phyloP scores from a whole-genome alignment of 1,140 invertebrate species.

The Sitodiplosis mosellana region DNA sequence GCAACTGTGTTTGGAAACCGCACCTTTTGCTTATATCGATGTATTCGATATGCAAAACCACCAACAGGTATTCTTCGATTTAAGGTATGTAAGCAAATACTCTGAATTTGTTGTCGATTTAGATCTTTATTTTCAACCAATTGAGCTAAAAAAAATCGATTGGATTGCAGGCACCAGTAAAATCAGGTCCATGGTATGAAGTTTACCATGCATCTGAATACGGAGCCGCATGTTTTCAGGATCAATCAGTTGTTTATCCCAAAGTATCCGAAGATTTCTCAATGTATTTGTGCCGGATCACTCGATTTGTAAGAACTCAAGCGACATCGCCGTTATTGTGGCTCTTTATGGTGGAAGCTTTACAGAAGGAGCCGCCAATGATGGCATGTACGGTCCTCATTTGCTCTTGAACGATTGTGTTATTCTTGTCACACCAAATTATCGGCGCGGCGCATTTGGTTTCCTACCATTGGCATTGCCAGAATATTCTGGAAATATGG shows the following conservation, averaged over 20 bases:
- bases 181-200: neutral
- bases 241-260: no score
- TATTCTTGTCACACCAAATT: constrained; percentile 29
- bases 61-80: no score
- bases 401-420: constrained; percentile 36
- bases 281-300: constrained; percentile 34
- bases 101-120: no score
- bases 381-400: constrained; percentile 29
- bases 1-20: no score
- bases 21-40: no score
- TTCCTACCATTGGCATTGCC: constrained; percentile 28
- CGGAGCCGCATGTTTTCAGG: neutral
- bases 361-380: constrained; percentile 21
- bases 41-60: no score
- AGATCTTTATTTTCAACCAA: no score
- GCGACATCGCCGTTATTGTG: constrained; percentile 11
- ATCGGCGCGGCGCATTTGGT: constrained; percentile 20
- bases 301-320: neutral
- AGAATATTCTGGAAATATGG: constrained; percentile 12
- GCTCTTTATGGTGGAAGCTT: constrained; percentile 10
- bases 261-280: constrained; percentile 33
- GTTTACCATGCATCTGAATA: neutral
- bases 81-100: no score
- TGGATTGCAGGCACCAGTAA: neutral
- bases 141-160: no score